Conservation (phyloP, 2,113 vertebrate species). For the Cercocebus atys region DNA sequence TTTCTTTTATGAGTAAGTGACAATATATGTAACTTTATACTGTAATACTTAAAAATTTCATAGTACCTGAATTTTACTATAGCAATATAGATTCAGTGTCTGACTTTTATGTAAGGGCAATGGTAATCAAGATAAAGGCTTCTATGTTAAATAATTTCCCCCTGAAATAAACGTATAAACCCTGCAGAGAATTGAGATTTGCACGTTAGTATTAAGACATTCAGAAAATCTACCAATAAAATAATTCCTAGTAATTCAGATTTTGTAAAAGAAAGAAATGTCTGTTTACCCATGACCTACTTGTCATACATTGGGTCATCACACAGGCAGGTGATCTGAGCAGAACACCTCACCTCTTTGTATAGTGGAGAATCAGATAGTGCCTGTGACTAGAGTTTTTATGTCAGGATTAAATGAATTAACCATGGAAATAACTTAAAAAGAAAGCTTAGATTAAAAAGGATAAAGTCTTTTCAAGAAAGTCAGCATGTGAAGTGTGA, state of each 20-base stretch:
- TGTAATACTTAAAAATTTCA: neutral
- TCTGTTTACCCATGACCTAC: neutral
- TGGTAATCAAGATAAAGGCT: neutral
- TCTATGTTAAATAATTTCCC: neutral
- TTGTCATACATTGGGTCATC: neutral
- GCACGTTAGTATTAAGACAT: neutral
- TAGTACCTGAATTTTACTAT: neutral
- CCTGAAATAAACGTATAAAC: neutral
- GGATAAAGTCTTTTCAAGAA: neutral
- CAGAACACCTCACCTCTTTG: neutral
- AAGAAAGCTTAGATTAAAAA: neutral
- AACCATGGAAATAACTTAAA: neutral
- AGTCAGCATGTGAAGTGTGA: neutral
- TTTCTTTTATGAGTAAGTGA: neutral
- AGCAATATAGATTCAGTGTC: neutral
- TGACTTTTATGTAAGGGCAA: neutral
- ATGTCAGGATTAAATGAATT: neutral
- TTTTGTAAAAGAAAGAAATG: neutral
- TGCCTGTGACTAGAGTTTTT: neutral
- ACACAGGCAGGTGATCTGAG: rapidly evolving
- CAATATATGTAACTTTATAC: neutral
- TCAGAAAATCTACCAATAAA: neutral
- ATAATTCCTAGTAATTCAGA: neutral
- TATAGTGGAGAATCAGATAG: neutral
- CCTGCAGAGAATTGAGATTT: neutral